Evolutionary conservation across 1,140 invertebrate species (phyloP).

Genomic region (Lysiphlebus fabarum): DNA sequence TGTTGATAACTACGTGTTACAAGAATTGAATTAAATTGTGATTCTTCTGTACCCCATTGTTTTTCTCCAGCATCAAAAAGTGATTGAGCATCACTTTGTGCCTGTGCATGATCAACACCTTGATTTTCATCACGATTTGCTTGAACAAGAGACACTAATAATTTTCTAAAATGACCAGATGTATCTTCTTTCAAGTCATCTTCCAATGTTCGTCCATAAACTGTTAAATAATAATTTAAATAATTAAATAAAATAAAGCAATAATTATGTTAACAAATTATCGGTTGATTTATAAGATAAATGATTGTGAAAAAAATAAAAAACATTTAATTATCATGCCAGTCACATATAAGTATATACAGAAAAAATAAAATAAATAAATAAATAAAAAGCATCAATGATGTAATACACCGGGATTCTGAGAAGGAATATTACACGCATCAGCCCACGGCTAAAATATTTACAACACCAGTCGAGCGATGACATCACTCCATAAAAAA

Average conservation of each 20-base stretch:
- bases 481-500: too few species aligned
- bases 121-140: conserved; percentile 80
- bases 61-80: conserved; percentile 60
- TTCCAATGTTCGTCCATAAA: conserved; percentile 82
- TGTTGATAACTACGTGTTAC: conserved; percentile 62
- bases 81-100: conserved; percentile 58
- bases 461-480: too few species aligned
- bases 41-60: conserved; percentile 69
- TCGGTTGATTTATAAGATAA: too few species aligned
- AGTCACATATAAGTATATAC: too few species aligned
- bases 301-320: too few species aligned
- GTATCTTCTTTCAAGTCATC: conserved; percentile 88
- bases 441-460: too few species aligned
- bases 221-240: conserved; percentile 56
- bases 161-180: conserved; percentile 88
- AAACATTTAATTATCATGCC: too few species aligned
- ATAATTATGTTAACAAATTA: too few species aligned
- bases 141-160: conserved; percentile 81
- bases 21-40: conserved; percentile 65
- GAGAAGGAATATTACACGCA: too few species aligned
- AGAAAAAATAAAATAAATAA: too few species aligned
- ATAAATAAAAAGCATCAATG: too few species aligned
- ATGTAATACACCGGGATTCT: too few species aligned
- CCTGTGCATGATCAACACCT: conserved; percentile 55
- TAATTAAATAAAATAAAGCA: conserved; percentile 14